Conservation (phyloP, 2,888 invertebrate genomes). For the Erebia palarica region DNA sequence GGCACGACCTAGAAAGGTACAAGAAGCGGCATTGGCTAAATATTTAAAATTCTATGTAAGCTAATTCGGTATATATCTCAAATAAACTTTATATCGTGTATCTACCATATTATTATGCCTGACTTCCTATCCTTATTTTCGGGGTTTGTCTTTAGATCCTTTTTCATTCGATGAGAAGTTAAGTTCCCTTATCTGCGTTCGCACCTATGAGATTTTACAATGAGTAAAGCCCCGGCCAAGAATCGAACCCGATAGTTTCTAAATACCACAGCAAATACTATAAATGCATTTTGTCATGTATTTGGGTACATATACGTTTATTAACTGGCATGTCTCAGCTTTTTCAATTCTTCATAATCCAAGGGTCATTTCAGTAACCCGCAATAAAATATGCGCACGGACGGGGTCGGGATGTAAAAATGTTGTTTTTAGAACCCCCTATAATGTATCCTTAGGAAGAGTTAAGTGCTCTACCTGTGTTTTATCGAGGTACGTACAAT, state of each 20-base stretch:
- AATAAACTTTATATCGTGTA: no score
- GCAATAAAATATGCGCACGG: conserved; percentile 77
- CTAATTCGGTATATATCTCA: no score
- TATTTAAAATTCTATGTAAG: background rate
- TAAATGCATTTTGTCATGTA: no score
- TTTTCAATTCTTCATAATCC: conserved; percentile 57
- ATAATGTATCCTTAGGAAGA: conserved; percentile 76
- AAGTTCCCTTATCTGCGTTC: no score
- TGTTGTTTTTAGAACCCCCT: conserved; percentile 77
- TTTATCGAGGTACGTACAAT: conserved; percentile 44
- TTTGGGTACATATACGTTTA: background rate
- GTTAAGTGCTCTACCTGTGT: conserved; percentile 68
- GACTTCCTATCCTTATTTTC: no score
- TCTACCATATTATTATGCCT: no score
- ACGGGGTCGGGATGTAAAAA: conserved; percentile 71
- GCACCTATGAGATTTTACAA: no score
- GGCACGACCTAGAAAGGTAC: conserved; percentile 42
- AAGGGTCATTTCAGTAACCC: conserved; percentile 74
- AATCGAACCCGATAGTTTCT: no score
- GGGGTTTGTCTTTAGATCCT: no score
- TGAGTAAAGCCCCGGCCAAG: no score
- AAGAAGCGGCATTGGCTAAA: conserved; percentile 42
- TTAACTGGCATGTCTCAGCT: background rate
- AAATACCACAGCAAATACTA: no score
- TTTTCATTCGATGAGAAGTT: no score